Evolutionary conservation across 2,113 vertebrate species (phyloP).

Genomic region (Phyllostomus discolor): DNA sequence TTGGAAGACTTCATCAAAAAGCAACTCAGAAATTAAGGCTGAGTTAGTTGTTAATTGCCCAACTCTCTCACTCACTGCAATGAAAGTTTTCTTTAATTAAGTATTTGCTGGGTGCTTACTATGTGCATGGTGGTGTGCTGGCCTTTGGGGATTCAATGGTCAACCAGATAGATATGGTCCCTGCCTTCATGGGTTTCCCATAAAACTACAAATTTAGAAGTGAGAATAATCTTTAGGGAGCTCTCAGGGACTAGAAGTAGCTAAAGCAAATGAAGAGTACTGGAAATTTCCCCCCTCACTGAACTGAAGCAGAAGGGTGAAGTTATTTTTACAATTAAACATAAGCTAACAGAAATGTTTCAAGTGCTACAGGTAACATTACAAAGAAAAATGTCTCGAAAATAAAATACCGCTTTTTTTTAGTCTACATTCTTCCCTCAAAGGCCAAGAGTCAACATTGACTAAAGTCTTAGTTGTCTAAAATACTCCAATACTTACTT

Average conservation of each 20-base stretch:
- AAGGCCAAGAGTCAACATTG: slow-evolving; percentile 7
- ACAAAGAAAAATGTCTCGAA: slow-evolving; percentile 10
- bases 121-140: background rate
- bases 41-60: background rate
- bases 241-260: background rate
- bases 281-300: background rate
- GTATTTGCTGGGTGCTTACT: background rate
- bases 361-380: background rate
- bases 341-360: background rate
- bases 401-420: background rate
- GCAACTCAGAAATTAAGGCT: background rate
- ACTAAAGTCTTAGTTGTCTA: background rate
- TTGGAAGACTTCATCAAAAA: background rate
- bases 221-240: background rate
- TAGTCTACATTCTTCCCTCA: background rate
- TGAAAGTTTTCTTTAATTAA: background rate
- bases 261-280: background rate
- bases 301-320: background rate
- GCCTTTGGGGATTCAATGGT: background rate
- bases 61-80: background rate
- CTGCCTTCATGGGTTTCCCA: background rate
- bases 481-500: background rate
- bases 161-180: background rate
- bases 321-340: background rate
- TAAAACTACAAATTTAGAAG: background rate